Evolutionary conservation across 2,888 invertebrate species (phyloP).

Genomic region (Aphidoletes aphidimyza): DNA sequence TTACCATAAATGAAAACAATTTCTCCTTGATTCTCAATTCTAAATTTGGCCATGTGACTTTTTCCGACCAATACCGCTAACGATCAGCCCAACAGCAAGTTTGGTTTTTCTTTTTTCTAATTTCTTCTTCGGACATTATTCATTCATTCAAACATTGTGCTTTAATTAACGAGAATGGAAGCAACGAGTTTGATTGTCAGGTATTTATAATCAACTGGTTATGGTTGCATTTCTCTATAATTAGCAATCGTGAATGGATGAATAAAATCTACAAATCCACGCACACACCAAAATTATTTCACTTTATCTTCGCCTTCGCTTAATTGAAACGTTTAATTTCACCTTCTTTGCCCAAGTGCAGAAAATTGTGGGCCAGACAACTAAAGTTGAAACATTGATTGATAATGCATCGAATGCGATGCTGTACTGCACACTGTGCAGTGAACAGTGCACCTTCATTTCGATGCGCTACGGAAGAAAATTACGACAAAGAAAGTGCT

Average conservation of each 20-base stretch:
- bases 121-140: not conserved
- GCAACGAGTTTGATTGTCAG: conserved; percentile 18
- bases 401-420: not conserved
- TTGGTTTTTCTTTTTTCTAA: not conserved
- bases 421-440: too few relatives aligned
- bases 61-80: not conserved
- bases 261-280: too few relatives aligned
- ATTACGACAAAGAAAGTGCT: conserved; percentile 1
- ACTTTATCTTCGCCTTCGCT: not conserved
- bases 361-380: not conserved
- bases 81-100: not conserved
- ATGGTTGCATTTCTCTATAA: conserved; percentile 41
- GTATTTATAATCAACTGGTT: conserved; percentile 11
- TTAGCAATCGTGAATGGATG: conserved; percentile 12
- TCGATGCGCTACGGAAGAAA: too few relatives aligned
- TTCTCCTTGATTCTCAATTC: conserved; percentile 38
- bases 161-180: conserved; percentile 46
- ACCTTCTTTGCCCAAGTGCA: not conserved
- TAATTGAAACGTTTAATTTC: not conserved
- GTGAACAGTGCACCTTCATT: too few relatives aligned
- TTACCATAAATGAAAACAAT: conserved; percentile 15
- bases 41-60: conserved; percentile 40
- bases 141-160: not conserved
- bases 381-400: not conserved
- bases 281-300: not conserved